A percentile compares a stretch with the other conserved stretches of the same genome.
Conservation (phyloP, 2,888 invertebrate genomes). For the Temnothorax ravouxi region DNA sequence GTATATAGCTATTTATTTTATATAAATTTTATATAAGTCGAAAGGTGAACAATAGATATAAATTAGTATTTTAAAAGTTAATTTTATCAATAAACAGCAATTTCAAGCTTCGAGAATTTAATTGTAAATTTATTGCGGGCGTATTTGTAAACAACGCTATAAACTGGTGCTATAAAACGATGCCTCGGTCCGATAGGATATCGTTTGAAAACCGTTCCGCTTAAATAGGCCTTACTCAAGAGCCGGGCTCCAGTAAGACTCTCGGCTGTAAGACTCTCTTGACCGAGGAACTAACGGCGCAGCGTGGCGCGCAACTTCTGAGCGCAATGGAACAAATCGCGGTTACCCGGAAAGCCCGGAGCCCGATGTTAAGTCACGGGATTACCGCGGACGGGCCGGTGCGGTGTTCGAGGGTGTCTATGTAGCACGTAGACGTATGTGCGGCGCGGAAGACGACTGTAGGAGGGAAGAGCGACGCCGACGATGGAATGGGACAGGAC, state of each 20-base stretch:
- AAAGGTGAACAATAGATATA: neutral
- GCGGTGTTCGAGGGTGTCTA: constrained; percentile 64
- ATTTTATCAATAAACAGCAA: neutral
- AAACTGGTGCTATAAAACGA: neutral
- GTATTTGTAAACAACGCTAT: neutral
- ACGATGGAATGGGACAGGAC: constrained; percentile 62
- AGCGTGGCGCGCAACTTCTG: constrained; percentile 54
- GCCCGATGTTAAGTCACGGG: constrained; percentile 79
- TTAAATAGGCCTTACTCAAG: constrained; percentile 47
- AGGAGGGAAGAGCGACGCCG: constrained; percentile 65
- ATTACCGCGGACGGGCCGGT: constrained; percentile 73
- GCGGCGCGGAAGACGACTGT: constrained; percentile 68
- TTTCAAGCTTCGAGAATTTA: neutral
- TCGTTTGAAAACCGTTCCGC: constrained; percentile 24
- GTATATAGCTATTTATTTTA: neutral
- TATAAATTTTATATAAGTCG: neutral
- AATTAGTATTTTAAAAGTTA: neutral
- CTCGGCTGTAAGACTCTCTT: constrained; percentile 37
- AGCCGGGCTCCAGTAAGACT: constrained; percentile 22
- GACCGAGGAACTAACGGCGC: constrained; percentile 54
- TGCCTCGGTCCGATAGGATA: neutral
- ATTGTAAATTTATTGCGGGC: neutral
- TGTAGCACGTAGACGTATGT: constrained; percentile 64
- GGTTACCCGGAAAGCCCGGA: constrained; percentile 76
- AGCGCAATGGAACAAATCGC: constrained; percentile 65